phyloP scores from a whole-genome alignment of 2,113 vertebrate genomes.

The Rhadina sibilatrix region DNA sequence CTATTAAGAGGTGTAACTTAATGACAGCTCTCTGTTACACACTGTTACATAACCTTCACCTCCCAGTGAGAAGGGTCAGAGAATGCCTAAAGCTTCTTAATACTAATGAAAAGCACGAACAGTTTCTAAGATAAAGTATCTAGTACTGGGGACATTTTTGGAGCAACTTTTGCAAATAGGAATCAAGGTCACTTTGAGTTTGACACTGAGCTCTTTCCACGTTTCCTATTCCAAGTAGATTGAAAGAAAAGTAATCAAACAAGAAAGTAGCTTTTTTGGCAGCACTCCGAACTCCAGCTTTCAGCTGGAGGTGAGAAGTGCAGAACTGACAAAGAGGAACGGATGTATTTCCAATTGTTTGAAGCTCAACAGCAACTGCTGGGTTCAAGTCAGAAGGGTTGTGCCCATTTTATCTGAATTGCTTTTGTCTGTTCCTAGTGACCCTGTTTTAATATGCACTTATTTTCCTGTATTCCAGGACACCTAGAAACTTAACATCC shows the following conservation, averaged over 20 bases:
- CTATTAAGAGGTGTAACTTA: background rate
- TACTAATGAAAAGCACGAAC: background rate
- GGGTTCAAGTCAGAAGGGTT: background rate
- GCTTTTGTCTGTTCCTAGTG: background rate
- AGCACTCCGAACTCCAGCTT: background rate
- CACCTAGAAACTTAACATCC: conserved; percentile 50
- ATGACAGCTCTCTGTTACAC: background rate
- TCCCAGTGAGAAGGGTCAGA: background rate
- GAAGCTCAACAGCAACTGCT: background rate
- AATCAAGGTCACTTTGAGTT: conserved; percentile 14
- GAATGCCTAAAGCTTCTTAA: background rate
- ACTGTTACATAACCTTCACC: background rate
- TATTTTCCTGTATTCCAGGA: conserved; percentile 39
- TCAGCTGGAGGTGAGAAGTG: conserved; percentile 29
- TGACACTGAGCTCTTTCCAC: background rate
- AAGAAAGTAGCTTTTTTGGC: background rate
- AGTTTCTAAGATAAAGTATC: background rate
- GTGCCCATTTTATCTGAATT: background rate
- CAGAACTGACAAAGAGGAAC: background rate
- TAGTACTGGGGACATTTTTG: background rate
- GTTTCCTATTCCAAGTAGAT: background rate
- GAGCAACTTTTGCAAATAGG: background rate
- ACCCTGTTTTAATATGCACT: conserved; percentile 59
- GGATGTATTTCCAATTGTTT: background rate
- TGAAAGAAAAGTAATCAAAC: background rate